A percentile compares a stretch with the other conserved stretches of the same genome.
phyloP scores from a whole-genome alignment of 2,113 vertebrate species.

The Cochlearius cochlearius region DNA sequence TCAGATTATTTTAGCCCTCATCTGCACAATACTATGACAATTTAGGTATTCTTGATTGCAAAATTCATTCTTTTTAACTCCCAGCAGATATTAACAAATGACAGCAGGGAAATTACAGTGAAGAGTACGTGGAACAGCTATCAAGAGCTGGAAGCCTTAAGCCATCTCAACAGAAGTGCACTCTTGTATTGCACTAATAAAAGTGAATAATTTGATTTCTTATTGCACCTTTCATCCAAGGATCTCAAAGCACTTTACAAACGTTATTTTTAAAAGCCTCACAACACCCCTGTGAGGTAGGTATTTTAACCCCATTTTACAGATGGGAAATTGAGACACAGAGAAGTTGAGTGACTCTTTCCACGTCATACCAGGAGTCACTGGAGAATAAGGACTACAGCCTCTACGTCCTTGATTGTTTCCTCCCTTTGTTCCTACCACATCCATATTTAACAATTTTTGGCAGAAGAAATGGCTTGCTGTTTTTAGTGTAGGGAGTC shows the following conservation, averaged over 20 bases:
- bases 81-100: not conserved
- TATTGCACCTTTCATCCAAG: constrained; percentile 53
- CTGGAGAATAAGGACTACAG: not conserved
- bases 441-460: not conserved
- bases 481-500: constrained; percentile 14
- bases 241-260: constrained; percentile 71
- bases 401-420: not conserved
- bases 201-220: constrained; percentile 7
- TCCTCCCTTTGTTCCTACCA: not conserved
- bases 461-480: constrained; percentile 10
- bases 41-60: not conserved
- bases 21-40: not conserved
- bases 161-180: not conserved
- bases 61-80: not conserved
- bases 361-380: not conserved
- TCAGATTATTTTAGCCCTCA: not conserved
- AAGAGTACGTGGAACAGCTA: not conserved
- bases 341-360: constrained; percentile 5
- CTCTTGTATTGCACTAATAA: not conserved
- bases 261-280: constrained; percentile 45
- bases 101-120: not conserved
- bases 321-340: constrained; percentile 53
- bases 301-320: constrained; percentile 58
- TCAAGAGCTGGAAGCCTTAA: not conserved
- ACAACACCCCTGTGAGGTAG: constrained; percentile 67